Conservation (phyloP, 2,888 invertebrate genomes). For the Stenoptilia bipunctidactyla region DNA sequence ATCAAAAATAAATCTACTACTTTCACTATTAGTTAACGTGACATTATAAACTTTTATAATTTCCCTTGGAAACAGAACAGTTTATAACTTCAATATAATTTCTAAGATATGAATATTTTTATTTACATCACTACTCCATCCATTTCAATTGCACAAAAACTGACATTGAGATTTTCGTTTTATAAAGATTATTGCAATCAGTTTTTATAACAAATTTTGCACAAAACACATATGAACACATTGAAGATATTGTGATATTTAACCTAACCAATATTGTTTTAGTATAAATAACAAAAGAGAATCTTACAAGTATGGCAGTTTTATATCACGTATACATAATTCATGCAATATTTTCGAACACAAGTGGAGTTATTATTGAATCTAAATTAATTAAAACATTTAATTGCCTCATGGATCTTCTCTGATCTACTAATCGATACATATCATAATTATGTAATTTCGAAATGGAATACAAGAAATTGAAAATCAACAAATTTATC, state of each 20-base stretch:
- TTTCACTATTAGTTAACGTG: conserved; percentile 57
- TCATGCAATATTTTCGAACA: conserved; percentile 32
- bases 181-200: too few species aligned
- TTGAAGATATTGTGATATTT: too few species aligned
- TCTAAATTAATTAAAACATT: conserved; percentile 25
- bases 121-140: conserved; percentile 33
- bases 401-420: conserved; percentile 45
- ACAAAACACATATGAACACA: too few species aligned
- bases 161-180: too few species aligned
- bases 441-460: too few species aligned
- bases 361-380: conserved; percentile 25
- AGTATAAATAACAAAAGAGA: conserved; percentile 13
- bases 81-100: conserved; percentile 56
- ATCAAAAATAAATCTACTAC: conserved; percentile 26
- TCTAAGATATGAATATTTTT: conserved; percentile 67
- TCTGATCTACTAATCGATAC: conserved; percentile 7
- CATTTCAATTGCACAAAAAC: not conserved
- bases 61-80: conserved; percentile 62
- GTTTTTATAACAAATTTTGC: too few species aligned
- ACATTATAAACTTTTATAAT: conserved; percentile 56
- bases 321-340: conserved; percentile 57
- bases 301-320: conserved; percentile 58
- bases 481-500: not conserved
- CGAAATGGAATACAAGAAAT: too few species aligned
- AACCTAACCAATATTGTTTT: too few species aligned